Evolutionary conservation across 2,888 invertebrate species (phyloP), one percentile per base, ranked within the genome.

Genomic region (Eumacrocentrus americanus): DNA sequence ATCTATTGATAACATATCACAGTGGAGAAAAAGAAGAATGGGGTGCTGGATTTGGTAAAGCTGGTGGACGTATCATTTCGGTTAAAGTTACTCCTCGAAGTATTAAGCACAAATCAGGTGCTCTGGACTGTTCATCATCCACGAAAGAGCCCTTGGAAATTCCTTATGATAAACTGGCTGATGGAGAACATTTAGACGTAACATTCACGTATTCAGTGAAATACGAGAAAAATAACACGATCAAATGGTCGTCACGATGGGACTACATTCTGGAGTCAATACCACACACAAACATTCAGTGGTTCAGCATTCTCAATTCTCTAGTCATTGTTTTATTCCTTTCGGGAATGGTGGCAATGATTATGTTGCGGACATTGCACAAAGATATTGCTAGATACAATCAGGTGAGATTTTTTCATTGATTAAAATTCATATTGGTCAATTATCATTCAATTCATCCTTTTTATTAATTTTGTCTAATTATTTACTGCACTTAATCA

Each of bases 271-370:
- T 99, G 61, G 96, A 98, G 82, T 96, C 98, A 0, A 95, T 97
- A 92, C 97, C 96, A 0, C 96, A 98, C 79, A 94, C 98, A 0
- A 98, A 98, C 79, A 98, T 98, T 72, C 98, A 98, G 80, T 98
- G 98, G 98, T 98, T 98, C 81, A 97, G 96, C 67, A 99, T 99
- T 75, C 85, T 99, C 64, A 99, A 99, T 82, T 98, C 98, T 0
- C 84, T 99, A 71, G 96, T 99, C 58, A 99, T 99, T 74, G 96
- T 96, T 1, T 83, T 97, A 29, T 99, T 99, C 83, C 84, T 99
- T 16, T 95, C 97, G 68, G 99, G 98, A 68, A 99, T 99, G 98
- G 97, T 99, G 12, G 98, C 98, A 23, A 99, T 99, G 98, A 99
- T 99, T 74, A 87, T 99, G 82, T 82, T 99, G 68, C 86, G 98